Evolutionary conservation across 2,797 vertebrate genomes (phyloP).

Genomic region (Sebastes trivittatus): DNA sequence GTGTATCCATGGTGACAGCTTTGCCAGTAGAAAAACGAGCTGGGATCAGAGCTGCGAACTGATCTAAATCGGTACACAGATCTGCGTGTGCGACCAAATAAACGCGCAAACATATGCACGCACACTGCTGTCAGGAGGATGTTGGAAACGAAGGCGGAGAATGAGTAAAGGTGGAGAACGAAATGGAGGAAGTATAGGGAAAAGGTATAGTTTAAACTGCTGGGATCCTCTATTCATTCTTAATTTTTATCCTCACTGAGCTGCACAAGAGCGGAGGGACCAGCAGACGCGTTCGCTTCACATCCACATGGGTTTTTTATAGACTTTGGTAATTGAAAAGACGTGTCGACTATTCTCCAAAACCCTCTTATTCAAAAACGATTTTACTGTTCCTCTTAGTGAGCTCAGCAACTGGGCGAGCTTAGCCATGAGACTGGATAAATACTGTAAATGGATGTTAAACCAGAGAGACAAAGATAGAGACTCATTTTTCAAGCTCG

Average conservation of each 20-base stretch:
- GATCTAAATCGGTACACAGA: conserved; percentile 40
- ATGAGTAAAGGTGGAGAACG: background rate
- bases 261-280: background rate
- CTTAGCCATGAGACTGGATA: background rate
- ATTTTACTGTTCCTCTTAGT: background rate
- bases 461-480: background rate
- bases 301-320: background rate
- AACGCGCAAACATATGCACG: conserved; percentile 16
- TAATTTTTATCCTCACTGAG: background rate
- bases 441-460: background rate
- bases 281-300: background rate
- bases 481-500: background rate
- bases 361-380: background rate
- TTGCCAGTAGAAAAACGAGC: conserved; percentile 58
- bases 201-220: background rate
- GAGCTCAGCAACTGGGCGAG: background rate
- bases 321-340: conserved; percentile 22
- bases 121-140: background rate
- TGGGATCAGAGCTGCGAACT: conserved; percentile 23
- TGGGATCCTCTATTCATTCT: background rate
- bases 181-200: background rate
- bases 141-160: background rate
- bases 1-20: conserved; percentile 69
- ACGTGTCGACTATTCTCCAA: background rate
- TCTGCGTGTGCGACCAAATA: background rate